Base-by-base conservation (phyloP, 2,888 invertebrate species). In the Drosophila longiperda region DNA sequence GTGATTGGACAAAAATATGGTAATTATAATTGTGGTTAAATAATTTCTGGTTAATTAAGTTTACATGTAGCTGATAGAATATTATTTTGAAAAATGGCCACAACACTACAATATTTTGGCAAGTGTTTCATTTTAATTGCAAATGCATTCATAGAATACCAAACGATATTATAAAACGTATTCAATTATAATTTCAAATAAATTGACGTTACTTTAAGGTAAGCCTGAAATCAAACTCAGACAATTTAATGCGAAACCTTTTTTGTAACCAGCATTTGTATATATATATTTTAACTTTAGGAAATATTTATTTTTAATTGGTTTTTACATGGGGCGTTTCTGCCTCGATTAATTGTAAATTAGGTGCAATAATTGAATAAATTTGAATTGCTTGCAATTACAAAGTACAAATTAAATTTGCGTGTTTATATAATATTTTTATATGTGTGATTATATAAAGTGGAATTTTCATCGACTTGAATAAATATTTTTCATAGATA, bases 11-110 rank as follows among this genome's bases (percentile, higher is more conserved):
- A 52, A 63, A 53, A 64, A 79, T 67, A 63, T 73, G 65, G 64
- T 78, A 75, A 75, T 87, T 89, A 75, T 68, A 70, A 78, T 68
- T 78, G 72, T 70, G 75, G 75, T 42, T 45, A 72, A 73, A 73
- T 75, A 73, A 78, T 71, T 67, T 69, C 73, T 49, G 68, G 58
- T 54, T 78, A 73, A 83, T 89, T 83, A 78, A 75, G 71, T 73
- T 75, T 67, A 17, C 50, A 58, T 75, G 34, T 48, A 64, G 71
- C 54, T 36, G 32, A 32, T 33, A n/a, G 8, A 17, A 33, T 26
- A 50, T 52, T 38, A 36, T 34, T 26, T 54, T 55, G 23, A 12
- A 6, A 8, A 45, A 38, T 38, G 0, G 12, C 12, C 15, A 55
- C 29, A 55, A 26, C 9, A n/a, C 17, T 3, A 2, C 0, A n/a